A percentile compares a stretch with the other conserved stretches of the same genome.
These are phyloP conservation scores for Corythornis madagascariensis DNA, from an alignment of 2,113 vertebrate genomes.

Conservation along the genomic window DNA sequence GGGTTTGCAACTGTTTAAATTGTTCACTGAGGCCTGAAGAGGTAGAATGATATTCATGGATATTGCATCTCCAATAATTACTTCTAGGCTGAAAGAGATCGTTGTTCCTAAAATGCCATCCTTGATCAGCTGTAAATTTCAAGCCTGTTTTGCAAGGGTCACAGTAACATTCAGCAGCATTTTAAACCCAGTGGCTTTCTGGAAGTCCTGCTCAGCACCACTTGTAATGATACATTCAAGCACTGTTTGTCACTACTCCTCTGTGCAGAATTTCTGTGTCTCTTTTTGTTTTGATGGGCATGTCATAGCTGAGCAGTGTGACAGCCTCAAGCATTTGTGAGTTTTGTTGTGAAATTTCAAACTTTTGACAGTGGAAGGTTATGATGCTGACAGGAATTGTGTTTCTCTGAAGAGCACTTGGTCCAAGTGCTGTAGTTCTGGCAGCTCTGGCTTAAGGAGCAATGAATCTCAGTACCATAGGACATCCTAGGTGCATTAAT, in stretches of 20 bases:
- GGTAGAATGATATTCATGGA: neutral
- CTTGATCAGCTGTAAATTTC: conserved; percentile 41
- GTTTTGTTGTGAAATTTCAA: conserved; percentile 21
- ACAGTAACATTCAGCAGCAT: neutral
- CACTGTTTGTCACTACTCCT: conserved; percentile 32
- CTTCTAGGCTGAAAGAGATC: conserved; percentile 13
- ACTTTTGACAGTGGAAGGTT: conserved; percentile 17
- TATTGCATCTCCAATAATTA: neutral
- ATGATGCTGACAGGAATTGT: conserved; percentile 3
- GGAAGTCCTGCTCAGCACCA: neutral
- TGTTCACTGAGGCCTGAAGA: neutral
- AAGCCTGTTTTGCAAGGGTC: conserved; percentile 28
- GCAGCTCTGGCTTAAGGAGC: neutral
- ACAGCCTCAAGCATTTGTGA: conserved; percentile 1
- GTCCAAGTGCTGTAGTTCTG: neutral
- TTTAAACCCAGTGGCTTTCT: conserved; percentile 33
- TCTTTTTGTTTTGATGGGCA: neutral
- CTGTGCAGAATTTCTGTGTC: conserved; percentile 20
- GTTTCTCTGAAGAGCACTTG: neutral
- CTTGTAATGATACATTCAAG: conserved; percentile 10
- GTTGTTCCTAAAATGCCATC: conserved; percentile 24
- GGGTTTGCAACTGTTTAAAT: neutral
- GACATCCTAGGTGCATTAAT: neutral
- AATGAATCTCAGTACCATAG: neutral
- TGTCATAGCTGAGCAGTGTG: neutral